Conservation (phyloP, 2,888 invertebrate genomes). For the Gastrophysa polygoni region DNA sequence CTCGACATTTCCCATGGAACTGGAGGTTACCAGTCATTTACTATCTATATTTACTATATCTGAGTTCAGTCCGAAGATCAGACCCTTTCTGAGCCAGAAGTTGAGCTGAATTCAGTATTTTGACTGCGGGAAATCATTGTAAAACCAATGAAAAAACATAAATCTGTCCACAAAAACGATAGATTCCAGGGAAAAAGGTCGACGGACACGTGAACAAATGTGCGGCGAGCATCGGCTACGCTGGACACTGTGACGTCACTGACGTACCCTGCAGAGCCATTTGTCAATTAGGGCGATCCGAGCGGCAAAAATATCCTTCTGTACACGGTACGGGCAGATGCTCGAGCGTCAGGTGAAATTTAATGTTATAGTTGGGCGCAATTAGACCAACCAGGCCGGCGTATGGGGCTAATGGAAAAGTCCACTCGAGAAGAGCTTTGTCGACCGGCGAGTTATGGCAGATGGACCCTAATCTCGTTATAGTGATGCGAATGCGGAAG, state of each 20-base stretch:
- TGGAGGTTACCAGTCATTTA: no score
- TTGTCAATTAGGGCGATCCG: conserved; percentile 51
- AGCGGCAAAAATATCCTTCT: conserved; percentile 43
- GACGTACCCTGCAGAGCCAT: conserved; percentile 48
- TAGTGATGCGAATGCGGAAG: background rate
- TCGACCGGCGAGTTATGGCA: background rate
- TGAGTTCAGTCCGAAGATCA: no score
- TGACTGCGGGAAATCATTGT: no score
- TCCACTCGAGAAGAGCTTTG: conserved; percentile 9
- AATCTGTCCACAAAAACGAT: background rate
- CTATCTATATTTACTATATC: no score
- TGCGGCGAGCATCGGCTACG: conserved; percentile 10
- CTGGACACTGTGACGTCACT: conserved; percentile 25
- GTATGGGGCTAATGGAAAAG: conserved; percentile 27
- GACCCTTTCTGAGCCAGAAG: no score
- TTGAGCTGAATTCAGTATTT: no score
- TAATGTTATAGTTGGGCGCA: conserved; percentile 40
- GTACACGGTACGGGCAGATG: conserved; percentile 43
- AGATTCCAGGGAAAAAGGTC: background rate
- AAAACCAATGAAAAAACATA: background rate
- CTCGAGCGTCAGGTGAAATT: conserved; percentile 43
- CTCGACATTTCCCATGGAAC: no score
- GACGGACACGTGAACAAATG: background rate
- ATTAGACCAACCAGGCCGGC: conserved; percentile 16
- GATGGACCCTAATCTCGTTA: background rate